Conservation (phyloP, 2,888 invertebrate species). For the Xylota sylvarum region DNA sequence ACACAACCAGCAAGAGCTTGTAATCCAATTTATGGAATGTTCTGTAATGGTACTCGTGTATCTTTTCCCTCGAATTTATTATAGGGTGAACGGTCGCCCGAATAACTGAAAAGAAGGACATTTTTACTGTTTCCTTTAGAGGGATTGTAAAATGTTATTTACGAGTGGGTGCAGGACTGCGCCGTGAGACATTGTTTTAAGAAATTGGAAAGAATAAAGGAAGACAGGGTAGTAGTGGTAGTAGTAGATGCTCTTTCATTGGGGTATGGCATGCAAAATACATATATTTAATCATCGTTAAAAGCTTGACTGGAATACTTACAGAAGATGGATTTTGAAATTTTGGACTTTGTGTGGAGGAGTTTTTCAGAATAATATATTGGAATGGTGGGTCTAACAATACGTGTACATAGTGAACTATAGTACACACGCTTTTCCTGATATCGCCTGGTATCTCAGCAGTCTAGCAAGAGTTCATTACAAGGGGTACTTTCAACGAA, state of each 20-base stretch:
- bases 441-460: no score
- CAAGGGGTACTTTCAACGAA: no score
- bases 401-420: no score
- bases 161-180: not conserved
- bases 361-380: no score
- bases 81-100: conserved; percentile 34
- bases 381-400: no score
- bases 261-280: not conserved
- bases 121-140: not conserved
- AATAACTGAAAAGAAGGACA: conserved; percentile 16
- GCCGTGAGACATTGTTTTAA: conserved; percentile 2
- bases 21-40: conserved; percentile 69
- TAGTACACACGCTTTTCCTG: no score
- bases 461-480: no score
- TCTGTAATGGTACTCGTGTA: conserved; percentile 40
- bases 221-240: not conserved
- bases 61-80: conserved; percentile 41
- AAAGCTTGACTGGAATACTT: not conserved
- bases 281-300: not conserved
- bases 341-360: not conserved
- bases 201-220: conserved; percentile 13
- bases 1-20: conserved; percentile 22
- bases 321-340: not conserved
- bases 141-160: conserved; percentile 39
- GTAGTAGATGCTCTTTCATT: not conserved